These are phyloP conservation scores for Protobothrops flavoviridis DNA, from an alignment of 2,113 vertebrate genomes.

Conservation along the genomic window DNA sequence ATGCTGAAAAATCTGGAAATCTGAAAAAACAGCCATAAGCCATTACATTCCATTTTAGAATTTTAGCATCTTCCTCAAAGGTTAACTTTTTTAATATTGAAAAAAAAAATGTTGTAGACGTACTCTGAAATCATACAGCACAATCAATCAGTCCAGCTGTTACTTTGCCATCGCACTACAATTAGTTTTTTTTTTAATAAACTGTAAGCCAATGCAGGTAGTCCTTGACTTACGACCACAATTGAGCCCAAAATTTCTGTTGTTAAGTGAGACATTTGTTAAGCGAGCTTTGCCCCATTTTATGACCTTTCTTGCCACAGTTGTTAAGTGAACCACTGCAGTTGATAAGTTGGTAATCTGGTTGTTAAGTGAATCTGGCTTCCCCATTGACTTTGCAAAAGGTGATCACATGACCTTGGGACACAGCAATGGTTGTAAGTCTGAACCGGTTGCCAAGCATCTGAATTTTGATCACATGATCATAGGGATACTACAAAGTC, in stretches of 20 bases:
- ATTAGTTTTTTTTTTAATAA: not conserved
- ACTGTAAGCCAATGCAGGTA: not conserved
- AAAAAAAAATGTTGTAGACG: too few relatives aligned
- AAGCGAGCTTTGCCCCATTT: not conserved
- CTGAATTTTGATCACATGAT: not conserved
- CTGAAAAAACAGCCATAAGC: not conserved
- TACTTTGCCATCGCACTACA: not conserved
- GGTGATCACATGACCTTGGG: not conserved
- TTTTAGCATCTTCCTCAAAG: not conserved
- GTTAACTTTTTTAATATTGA: not conserved
- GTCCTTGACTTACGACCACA: not conserved
- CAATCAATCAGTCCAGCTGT: not conserved
- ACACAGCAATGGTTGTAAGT: not conserved
- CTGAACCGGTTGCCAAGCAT: not conserved
- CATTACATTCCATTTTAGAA: not conserved
- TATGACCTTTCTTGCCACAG: not conserved
- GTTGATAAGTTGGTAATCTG: not conserved
- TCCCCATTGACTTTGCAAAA: not conserved
- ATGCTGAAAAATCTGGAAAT: not conserved
- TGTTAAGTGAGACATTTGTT: not conserved
- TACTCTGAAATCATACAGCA: not conserved
- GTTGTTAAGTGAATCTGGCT: not conserved
- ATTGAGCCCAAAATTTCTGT: not conserved
- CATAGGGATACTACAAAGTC: not conserved
- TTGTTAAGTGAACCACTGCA: not conserved